These are phyloP conservation scores for Scyliorhinus canicula DNA, from an alignment of 2,797 vertebrate species.

Conservation along the genomic window DNA sequence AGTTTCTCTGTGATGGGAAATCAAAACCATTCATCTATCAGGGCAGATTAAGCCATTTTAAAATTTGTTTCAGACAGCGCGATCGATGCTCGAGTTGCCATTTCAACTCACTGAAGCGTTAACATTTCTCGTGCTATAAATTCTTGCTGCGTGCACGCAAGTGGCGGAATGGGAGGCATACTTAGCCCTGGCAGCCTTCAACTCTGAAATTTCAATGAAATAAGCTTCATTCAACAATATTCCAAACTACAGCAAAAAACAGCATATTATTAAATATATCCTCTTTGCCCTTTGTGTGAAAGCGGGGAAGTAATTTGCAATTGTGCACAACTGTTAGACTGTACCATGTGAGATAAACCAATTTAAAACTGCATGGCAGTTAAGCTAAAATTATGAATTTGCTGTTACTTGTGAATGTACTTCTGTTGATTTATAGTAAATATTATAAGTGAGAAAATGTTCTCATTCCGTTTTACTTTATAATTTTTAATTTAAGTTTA, in stretches of 20 bases:
- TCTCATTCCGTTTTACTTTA: not conserved
- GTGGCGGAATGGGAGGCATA: slow-evolving; percentile 35
- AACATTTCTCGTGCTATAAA: slow-evolving; percentile 43
- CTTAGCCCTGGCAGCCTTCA: slow-evolving; percentile 35
- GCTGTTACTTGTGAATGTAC: not conserved
- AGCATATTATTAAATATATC: not conserved
- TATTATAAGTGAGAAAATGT: not conserved
- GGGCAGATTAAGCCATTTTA: slow-evolving; percentile 27
- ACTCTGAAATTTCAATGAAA: slow-evolving; percentile 13
- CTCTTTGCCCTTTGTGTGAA: not conserved
- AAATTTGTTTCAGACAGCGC: slow-evolving; percentile 42
- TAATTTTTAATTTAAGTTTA: not conserved
- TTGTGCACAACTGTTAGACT: not conserved
- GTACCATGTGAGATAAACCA: not conserved
- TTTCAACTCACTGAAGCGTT: slow-evolving; percentile 44
- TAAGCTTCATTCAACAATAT: slow-evolving; percentile 12
- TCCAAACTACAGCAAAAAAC: not conserved
- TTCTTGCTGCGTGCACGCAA: slow-evolving; percentile 45
- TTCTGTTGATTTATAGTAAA: not conserved
- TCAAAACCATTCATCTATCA: slow-evolving; percentile 41
- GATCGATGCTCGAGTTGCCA: slow-evolving; percentile 42
- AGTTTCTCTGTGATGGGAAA: slow-evolving; percentile 18
- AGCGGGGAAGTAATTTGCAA: not conserved
- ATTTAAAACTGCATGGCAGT: not conserved
- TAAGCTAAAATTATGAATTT: not conserved